Evolutionary conservation across 2,888 invertebrate genomes (phyloP), one percentile per base, ranked within the genome.

Genomic region (Trichogramma evanescens): DNA sequence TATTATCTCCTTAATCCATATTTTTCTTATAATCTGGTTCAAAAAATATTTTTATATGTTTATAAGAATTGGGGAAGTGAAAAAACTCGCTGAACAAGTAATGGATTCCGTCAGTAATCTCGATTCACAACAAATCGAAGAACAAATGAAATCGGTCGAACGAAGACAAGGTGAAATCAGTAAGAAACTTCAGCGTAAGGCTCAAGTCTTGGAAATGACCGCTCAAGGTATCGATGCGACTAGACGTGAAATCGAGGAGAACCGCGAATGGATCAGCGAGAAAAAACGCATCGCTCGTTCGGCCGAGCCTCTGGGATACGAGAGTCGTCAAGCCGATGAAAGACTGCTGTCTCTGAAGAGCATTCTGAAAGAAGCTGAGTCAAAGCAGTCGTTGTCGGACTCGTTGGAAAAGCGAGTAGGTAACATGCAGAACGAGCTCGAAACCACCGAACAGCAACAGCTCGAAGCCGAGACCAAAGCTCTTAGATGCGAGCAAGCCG

Each of bases 91-190:
- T 1, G 81, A 84, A 1, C 83, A 87, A 74, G 89, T 92, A 6
- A 86, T 86, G 61, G 88, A 89, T 64, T 86, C 90, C 40, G 89
- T 93, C 8, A 92, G 90, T 75, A 93, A 93, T 75, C 80, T 93
- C 66, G 94, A 94, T 73, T 89, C 90, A 0, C 93, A 94, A 73
- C 93, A 94, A 80, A 88, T 94, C 2, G 93, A 93, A 74, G 94
- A 94, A 75, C 91, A 91, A 78, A 83, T 91, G 75, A 92, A 91
- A 74, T 88, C 90, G 0, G 83, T 91, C 0, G 93, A 95, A 73
- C 83, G 93, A 65, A 84, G 91, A 64, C 89, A 91, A 71, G 89
- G 88, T 65, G 94, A 95, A 71, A 85, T 93, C 1, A 84, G 86
- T 1, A 94, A 93, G 74, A 86, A 93, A 57, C 83, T 93, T 54